Percentiles rank a stretch among this genome's conserved stretches.
phyloP scores from a whole-genome alignment of 2,797 vertebrate species.

The Fratercula arctica region DNA sequence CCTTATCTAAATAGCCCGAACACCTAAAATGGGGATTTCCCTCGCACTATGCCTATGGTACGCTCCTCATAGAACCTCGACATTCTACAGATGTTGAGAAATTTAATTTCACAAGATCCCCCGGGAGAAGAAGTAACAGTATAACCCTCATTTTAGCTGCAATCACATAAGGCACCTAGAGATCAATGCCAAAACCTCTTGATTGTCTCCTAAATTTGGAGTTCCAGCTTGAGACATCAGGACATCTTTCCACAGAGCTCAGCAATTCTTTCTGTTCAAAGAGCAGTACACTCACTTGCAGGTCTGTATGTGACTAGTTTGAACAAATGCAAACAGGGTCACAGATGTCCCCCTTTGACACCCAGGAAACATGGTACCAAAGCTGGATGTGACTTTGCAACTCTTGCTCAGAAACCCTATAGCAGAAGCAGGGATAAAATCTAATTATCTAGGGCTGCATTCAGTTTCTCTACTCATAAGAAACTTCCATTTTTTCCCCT shows the following conservation, averaged over 20 bases:
- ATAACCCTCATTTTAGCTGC: neutral
- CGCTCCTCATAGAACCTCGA: neutral
- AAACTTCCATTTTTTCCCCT: neutral
- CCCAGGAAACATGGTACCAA: neutral
- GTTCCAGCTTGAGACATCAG: neutral
- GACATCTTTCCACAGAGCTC: neutral
- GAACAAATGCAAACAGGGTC: neutral
- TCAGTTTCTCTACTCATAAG: neutral
- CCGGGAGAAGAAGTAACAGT: neutral
- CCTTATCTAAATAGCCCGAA: neutral
- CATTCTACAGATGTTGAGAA: neutral
- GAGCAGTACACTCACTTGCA: neutral
- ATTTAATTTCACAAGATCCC: neutral
- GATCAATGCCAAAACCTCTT: neutral
- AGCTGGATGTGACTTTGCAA: neutral
- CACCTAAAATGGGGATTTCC: neutral
- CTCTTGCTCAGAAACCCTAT: neutral
- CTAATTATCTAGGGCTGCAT: neutral
- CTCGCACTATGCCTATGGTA: neutral
- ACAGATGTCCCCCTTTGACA: neutral
- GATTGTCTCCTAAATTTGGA: neutral
- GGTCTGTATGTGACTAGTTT: neutral
- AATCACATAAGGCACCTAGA: neutral
- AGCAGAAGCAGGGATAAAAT: neutral
- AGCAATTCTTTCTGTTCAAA: neutral